Percentiles rank a stretch among this genome's conserved stretches.
Evolutionary conservation across 2,113 vertebrate genomes (phyloP).

Genomic region (Rhinolophus ferrumequinum): DNA sequence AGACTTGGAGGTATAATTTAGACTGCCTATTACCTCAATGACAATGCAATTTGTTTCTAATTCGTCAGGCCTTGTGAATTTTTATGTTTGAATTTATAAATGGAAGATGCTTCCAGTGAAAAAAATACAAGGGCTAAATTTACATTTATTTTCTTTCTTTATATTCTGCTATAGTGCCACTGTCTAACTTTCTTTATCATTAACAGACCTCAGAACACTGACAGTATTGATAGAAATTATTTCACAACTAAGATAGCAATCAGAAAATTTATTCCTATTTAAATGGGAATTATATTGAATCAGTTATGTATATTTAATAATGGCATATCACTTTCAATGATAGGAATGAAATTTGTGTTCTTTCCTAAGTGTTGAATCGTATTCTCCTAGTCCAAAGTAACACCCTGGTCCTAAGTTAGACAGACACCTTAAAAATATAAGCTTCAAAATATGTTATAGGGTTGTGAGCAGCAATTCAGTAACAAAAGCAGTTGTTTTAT

Average conservation of each 20-base stretch:
- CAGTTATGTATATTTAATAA: background rate
- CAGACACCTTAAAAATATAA: background rate
- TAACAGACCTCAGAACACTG: background rate
- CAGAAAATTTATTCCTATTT: constrained; percentile 30
- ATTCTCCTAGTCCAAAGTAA: background rate
- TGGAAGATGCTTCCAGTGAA: constrained; percentile 38
- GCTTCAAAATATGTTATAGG: background rate
- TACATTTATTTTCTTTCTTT: background rate
- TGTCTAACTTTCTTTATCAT: constrained; percentile 5
- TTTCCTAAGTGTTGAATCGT: background rate
- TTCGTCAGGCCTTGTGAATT: constrained; percentile 57
- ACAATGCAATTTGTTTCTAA: constrained; percentile 71
- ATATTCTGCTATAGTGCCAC: background rate
- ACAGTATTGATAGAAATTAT: constrained; percentile 2
- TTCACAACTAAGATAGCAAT: constrained; percentile 12
- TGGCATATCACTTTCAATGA: background rate
- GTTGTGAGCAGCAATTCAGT: background rate
- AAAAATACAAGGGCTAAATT: background rate
- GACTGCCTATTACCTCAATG: constrained; percentile 32
- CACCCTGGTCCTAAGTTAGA: background rate
- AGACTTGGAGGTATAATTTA: constrained; percentile 50
- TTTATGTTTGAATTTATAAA: constrained; percentile 55
- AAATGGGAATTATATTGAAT: constrained; percentile 37
- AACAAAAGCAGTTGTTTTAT: background rate
- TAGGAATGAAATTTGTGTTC: background rate